Evolutionary conservation across 92 coral and sea anemone species (phyloP), one percentile per base, ranked within the genome.

Genomic region (Isaurus tuberculatus): DNA sequence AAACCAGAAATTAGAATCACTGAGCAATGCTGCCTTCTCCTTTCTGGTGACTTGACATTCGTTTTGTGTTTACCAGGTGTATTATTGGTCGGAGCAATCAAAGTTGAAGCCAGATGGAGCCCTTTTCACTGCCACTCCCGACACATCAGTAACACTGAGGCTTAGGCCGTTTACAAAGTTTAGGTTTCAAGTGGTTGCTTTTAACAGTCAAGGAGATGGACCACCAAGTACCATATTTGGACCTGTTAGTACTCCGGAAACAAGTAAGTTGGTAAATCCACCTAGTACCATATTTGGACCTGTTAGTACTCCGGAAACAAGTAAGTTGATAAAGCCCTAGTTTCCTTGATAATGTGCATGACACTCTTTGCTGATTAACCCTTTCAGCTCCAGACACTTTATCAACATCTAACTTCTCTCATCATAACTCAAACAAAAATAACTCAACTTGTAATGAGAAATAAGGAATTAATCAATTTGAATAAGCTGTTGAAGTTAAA

Each of bases 181-280:
- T 80, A 89, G 92, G 53, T 94, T 96, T 71, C 99, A 96, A 64
- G 99, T 94, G 1, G 95, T 96, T 53, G 99, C 99, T 26, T 96
- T 91, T 81, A 96, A 96, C 90, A 94, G 97, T 75, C 78, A 81
- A 29, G 99, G 99, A 0, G 96, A 96, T 58, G 98, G 99, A 0
- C 99, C 99, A 34, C 93, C 94, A 0, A 94, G 98, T 63, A 87
- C 81, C 30, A 86, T 92, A 6, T 91, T 96, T 22, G 99, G 99
- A 0, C 99, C 99, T 9, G 64, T 96, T 16, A 88, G 83, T 2
- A 96, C 98, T 49, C 99, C 99, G 9, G 97, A 92, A 79, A 88
- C 94, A 86, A 90, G 99, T 96, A 87, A 85, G 92, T 71, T 26
- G 30, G 48, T 60, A 8, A 25, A 23, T 4, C 30, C 57, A 48